Percentiles rank a stretch among this genome's conserved stretches.
Evolutionary conservation across 1,140 invertebrate species (phyloP).

Genomic region (Parasteatoda tepidariorum): DNA sequence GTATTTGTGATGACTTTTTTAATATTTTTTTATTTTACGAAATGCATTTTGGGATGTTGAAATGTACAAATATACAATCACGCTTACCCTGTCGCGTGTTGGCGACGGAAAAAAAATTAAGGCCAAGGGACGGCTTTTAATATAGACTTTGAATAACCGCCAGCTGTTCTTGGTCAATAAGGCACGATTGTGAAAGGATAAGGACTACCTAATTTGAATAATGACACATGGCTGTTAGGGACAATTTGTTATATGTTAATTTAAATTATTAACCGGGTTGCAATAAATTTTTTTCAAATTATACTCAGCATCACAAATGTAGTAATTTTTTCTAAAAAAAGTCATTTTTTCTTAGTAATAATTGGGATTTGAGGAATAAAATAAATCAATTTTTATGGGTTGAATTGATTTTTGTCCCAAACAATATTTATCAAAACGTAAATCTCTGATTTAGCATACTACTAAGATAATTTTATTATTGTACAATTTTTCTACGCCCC

Average conservation of each 20-base stretch:
- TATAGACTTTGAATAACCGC: neutral
- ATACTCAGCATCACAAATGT: too few relatives aligned
- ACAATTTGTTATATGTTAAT: neutral
- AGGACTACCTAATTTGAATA: neutral
- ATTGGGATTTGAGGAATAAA: too few relatives aligned
- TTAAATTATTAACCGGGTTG: too few relatives aligned
- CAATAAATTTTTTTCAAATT: too few relatives aligned
- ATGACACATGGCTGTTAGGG: neutral
- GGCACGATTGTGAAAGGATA: neutral
- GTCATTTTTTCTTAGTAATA: too few relatives aligned
- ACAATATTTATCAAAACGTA: too few relatives aligned
- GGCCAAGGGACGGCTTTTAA: neutral
- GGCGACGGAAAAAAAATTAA: neutral
- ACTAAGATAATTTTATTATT: too few relatives aligned
- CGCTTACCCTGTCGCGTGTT: conserved; percentile 1
- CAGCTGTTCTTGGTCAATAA: neutral
- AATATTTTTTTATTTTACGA: neutral
- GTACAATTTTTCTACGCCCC: too few relatives aligned
- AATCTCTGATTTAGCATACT: too few relatives aligned
- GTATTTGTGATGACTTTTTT: conserved; percentile 4
- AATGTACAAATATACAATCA: conserved; percentile 40
- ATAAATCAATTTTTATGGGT: too few relatives aligned
- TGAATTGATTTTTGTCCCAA: too few relatives aligned
- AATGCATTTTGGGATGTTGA: neutral
- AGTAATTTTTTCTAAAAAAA: too few relatives aligned